These are phyloP conservation scores for Paguma larvata DNA, from an alignment of 2,797 vertebrate species.

Conservation along the genomic window DNA sequence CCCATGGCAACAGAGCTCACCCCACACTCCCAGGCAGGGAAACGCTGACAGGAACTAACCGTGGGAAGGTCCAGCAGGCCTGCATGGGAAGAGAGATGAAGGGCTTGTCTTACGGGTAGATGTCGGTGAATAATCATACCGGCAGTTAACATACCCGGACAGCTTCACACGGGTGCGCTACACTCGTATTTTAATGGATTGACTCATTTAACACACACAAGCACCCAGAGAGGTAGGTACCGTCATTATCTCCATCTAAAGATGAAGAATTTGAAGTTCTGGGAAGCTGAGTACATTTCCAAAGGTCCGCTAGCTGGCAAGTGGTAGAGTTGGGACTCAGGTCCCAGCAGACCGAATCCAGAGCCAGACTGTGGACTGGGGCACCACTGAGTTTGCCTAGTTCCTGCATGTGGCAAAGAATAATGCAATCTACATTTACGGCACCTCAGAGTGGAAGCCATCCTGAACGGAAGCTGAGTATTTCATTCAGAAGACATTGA, in stretches of 20 bases:
- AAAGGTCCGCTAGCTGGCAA: background rate
- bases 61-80: background rate
- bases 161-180: background rate
- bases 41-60: background rate
- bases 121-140: too few relatives aligned
- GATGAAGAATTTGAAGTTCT: background rate
- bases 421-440: background rate
- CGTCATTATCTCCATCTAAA: background rate
- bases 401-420: background rate
- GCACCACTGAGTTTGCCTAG: background rate
- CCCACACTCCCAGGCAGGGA: background rate
- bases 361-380: background rate
- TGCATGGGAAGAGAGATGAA: background rate
- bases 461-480: background rate
- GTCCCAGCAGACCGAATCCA: background rate
- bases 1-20: background rate
- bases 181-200: background rate
- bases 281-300: background rate
- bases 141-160: background rate
- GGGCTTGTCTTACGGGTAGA: background rate
- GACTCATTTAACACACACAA: background rate
- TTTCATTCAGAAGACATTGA: background rate
- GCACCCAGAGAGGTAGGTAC: background rate
- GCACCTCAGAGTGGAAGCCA: background rate
- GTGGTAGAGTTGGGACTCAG: background rate